Base-by-base conservation (phyloP, 2,888 invertebrate genomes). In the Tetheella fluctuosa region DNA sequence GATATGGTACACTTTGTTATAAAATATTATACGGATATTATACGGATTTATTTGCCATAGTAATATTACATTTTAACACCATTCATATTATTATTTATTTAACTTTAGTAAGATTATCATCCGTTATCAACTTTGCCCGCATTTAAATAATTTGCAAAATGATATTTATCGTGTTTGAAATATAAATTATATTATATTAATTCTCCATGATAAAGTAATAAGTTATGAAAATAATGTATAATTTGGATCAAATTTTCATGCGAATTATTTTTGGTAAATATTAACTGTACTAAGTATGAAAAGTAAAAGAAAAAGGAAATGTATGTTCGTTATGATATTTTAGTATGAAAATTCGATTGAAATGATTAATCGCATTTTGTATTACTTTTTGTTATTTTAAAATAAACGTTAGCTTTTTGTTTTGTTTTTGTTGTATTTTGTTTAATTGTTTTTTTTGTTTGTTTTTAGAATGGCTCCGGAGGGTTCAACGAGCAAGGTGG, bases 381-480 rank as follows among this genome's bases (percentile, higher is more conserved):
- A 48, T 15, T 48, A 20, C 10, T 20, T 15, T 69, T 71, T 69
- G 76, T 80, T 79, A 76, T 70, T 74, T 81, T 70, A 65, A 63
- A 74, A 88, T 86, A 86, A 86, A 77, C 75, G 71, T 85, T 85
- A 79, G 74, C 67, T 69, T 88, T 85, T 86, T 84, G 60, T 81
- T 87, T 85, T 73, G 52, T 69, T 79, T 34, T 79, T 81, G 72
- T 75, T 81, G 81, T 79, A 74, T 73, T 74, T 71, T 78, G 73
- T 73, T 77, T 80, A 85, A 86, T 83, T 89, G 89, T 87, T 90
- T 91, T 92, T 93, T 91, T 92, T 94, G 94, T 94, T 95, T 94
- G 91, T 95, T 96, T 96, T 94, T 94, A 97, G 97, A 97, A 97
- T 95, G 97, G 97, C 71, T 95, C 96, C 74, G 96, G 96, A 61